These are phyloP conservation scores for Scartelaos histophorus DNA, from an alignment of 2,113 vertebrate genomes.

Conservation along the genomic window DNA sequence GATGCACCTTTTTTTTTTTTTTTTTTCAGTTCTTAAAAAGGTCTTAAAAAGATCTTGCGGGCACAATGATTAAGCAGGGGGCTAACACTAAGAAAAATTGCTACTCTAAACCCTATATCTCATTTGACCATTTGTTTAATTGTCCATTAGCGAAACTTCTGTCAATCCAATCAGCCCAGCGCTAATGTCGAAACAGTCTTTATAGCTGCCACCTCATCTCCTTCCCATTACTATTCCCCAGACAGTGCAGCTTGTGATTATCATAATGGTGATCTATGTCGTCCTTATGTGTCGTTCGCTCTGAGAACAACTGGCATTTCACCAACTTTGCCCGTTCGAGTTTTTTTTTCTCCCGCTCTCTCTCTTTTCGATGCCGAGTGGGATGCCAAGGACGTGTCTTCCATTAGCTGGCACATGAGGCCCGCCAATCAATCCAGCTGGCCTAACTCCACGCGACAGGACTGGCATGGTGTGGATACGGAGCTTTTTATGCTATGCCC, in stretches of 20 bases:
- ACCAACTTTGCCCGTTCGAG: constrained; percentile 62
- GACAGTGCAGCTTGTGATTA: constrained; percentile 63
- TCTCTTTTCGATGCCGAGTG: constrained; percentile 37
- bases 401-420: constrained; percentile 51
- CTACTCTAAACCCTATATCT: constrained; percentile 62
- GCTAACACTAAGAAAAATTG: constrained; percentile 43
- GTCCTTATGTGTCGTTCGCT: constrained; percentile 70
- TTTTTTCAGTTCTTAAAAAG: constrained; percentile 7
- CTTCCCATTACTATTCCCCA: constrained; percentile 74
- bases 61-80: constrained; percentile 34
- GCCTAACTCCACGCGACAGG: constrained; percentile 33
- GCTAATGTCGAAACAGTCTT: constrained; percentile 69
- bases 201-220: constrained; percentile 71
- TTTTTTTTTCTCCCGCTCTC: constrained; percentile 36
- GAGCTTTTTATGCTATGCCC: constrained; percentile 31
- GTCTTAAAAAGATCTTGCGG: constrained; percentile 19
- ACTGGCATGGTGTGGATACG: constrained; percentile 40
- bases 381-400: constrained; percentile 60
- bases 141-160: constrained; percentile 69
- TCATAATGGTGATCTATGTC: constrained; percentile 75
- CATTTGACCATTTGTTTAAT: constrained; percentile 71
- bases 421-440: constrained; percentile 66
- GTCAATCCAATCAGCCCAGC: constrained; percentile 66
- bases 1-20: not conserved
- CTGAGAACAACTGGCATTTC: constrained; percentile 61